Conservation (phyloP, 1,140 invertebrate species). For the Brachionus angularis region DNA sequence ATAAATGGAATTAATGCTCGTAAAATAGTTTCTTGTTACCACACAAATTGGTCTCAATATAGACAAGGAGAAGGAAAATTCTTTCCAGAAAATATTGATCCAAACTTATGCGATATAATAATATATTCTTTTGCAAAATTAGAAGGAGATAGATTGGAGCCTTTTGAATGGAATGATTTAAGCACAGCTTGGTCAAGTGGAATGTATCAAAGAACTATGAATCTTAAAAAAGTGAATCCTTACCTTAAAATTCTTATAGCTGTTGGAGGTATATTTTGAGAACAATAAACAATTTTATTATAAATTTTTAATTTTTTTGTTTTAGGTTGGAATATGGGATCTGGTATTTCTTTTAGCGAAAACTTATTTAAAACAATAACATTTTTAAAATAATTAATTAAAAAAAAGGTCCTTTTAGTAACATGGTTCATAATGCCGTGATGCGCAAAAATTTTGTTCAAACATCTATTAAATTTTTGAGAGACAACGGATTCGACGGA, state of each 20-base stretch:
- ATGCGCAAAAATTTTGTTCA: slow-evolving; percentile 38
- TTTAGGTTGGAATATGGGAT: slow-evolving; percentile 74
- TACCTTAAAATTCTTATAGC: slow-evolving; percentile 9
- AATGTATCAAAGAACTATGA: slow-evolving; percentile 10
- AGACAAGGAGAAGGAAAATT: slow-evolving; percentile 78
- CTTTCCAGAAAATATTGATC: slow-evolving; percentile 77
- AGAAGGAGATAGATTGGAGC: slow-evolving; percentile 65
- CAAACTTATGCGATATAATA: slow-evolving; percentile 79
- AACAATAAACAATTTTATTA: not conserved
- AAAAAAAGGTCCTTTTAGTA: slow-evolving; percentile 54
- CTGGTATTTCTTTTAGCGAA: slow-evolving; percentile 56
- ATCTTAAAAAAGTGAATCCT: slow-evolving; percentile 23
- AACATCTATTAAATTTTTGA: slow-evolving; percentile 48
- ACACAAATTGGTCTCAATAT: slow-evolving; percentile 87
- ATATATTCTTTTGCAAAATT: slow-evolving; percentile 83
- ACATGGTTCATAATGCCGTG: slow-evolving; percentile 71
- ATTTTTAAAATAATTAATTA: not conserved
- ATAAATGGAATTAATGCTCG: too few relatives aligned
- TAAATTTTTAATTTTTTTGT: slow-evolving; percentile 61
- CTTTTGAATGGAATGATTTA: slow-evolving; percentile 77
- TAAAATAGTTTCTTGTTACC: slow-evolving; percentile 69
- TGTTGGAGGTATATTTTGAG: slow-evolving; percentile 56
- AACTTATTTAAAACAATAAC: slow-evolving; percentile 15
- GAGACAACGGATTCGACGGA: slow-evolving; percentile 58
- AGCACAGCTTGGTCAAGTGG: slow-evolving; percentile 36